Conservation (phyloP, 1,140 invertebrate genomes). For the Acyrthosiphon pisum region DNA sequence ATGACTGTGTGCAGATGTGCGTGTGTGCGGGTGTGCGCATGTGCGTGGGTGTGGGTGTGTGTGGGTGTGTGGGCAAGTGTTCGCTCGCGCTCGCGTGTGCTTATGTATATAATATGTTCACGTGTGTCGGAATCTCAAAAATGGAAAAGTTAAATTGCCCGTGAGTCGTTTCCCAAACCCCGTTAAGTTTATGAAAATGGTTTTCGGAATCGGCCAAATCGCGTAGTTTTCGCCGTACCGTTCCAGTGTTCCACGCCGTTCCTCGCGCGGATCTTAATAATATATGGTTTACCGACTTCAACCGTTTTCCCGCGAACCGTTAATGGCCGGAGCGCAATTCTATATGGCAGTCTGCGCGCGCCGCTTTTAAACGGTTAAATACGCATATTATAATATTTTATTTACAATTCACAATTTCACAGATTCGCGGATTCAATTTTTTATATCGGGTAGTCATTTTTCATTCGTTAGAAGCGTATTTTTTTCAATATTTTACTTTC, state of each 20-base stretch:
- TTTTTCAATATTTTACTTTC: too few species aligned
- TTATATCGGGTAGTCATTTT: neutral
- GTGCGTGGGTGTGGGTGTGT: too few species aligned
- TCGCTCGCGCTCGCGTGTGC: neutral
- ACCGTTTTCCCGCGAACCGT: neutral
- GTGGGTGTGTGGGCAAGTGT: neutral
- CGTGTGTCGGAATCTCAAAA: neutral
- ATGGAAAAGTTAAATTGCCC: constrained; percentile 51
- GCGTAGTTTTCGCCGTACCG: neutral
- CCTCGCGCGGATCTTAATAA: neutral
- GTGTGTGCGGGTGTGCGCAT: neutral
- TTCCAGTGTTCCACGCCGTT: neutral
- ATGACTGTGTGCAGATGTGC: neutral
- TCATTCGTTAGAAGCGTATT: neutral
- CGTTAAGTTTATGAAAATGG: neutral
- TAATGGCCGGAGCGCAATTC: neutral
- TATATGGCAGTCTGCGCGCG: too few species aligned
- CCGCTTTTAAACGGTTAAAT: neutral
- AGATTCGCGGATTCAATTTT: neutral
- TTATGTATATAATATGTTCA: neutral
- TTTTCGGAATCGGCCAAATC: neutral
- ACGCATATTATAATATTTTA: too few species aligned
- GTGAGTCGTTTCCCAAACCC: neutral
- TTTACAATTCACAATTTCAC: too few species aligned
- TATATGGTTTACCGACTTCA: neutral